Conservation (phyloP, 1,140 invertebrate species). For the Danaus plexippus region DNA sequence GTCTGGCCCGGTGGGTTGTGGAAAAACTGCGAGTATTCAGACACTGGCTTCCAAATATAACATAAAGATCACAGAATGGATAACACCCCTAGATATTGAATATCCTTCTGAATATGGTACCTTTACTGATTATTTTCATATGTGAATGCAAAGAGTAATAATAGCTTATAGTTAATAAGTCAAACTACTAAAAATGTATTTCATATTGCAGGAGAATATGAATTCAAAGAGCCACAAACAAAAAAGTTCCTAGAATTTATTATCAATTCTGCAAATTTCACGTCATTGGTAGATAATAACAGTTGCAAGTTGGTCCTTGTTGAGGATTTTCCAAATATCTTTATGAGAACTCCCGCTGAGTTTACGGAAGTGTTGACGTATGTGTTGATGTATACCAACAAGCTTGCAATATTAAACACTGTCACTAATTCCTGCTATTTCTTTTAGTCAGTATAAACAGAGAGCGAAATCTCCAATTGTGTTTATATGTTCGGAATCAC, state of each 20-base stretch:
- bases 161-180: neutral
- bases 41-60: constrained; percentile 74
- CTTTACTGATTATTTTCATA: constrained; percentile 1
- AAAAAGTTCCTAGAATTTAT: constrained; percentile 79
- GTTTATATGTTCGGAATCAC: constrained; percentile 79
- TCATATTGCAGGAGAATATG: constrained; percentile 46
- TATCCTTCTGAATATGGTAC: constrained; percentile 58
- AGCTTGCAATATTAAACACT: neutral
- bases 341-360: constrained; percentile 73
- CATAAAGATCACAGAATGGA: constrained; percentile 79
- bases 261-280: constrained; percentile 78
- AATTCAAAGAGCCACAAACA: constrained; percentile 73
- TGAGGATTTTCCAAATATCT: constrained; percentile 83
- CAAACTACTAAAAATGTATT: neutral
- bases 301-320: constrained; percentile 76
- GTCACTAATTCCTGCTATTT: constrained; percentile 4
- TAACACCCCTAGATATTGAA: constrained; percentile 77
- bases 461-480: constrained; percentile 78
- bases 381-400: constrained; percentile 35
- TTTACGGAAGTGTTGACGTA: constrained; percentile 78
- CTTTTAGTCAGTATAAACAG: constrained; percentile 74
- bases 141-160: neutral
- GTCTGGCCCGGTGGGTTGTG: constrained; percentile 81
- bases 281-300: constrained; percentile 73
- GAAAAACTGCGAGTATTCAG: constrained; percentile 77